Conservation (phyloP, 2,888 invertebrate genomes). For the Tinea trinotella region DNA sequence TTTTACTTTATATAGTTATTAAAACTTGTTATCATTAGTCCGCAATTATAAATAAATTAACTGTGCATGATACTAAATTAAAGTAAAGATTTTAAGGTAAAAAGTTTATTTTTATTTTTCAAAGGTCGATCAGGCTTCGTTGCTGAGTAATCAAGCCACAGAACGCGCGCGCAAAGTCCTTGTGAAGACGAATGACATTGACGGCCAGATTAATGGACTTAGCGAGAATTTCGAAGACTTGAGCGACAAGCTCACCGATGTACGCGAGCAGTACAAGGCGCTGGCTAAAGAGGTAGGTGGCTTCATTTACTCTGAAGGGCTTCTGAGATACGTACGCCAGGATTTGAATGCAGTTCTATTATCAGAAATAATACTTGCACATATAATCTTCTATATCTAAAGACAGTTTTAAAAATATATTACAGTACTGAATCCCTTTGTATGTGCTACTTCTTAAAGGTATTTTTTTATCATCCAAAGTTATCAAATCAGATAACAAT, state of each 20-base stretch:
- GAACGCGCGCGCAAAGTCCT: conserved; percentile 47
- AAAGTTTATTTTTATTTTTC: conserved; percentile 25
- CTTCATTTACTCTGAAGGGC: too few relatives aligned
- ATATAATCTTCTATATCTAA: too few relatives aligned
- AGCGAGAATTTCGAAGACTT: conserved; percentile 49
- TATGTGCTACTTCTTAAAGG: neutral
- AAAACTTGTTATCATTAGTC: too few relatives aligned
- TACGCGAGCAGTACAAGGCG: conserved; percentile 53
- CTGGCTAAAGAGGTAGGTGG: conserved; percentile 64
- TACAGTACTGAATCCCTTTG: too few relatives aligned
- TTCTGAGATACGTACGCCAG: too few relatives aligned
- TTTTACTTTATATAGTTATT: too few relatives aligned
- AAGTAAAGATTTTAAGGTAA: neutral
- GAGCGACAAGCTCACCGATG: conserved; percentile 37
- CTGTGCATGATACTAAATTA: too few relatives aligned
- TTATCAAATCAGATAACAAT: neutral
- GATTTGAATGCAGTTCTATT: too few relatives aligned
- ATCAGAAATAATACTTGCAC: too few relatives aligned
- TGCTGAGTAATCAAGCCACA: conserved; percentile 41
- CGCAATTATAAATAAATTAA: too few relatives aligned
- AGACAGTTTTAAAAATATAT: too few relatives aligned
- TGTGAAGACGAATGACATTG: conserved; percentile 47
- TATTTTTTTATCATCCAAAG: neutral
- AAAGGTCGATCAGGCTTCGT: conserved; percentile 54
- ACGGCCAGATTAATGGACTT: conserved; percentile 42